phyloP scores from a whole-genome alignment of 2,888 invertebrate species.

The Pheosia gnoma region DNA sequence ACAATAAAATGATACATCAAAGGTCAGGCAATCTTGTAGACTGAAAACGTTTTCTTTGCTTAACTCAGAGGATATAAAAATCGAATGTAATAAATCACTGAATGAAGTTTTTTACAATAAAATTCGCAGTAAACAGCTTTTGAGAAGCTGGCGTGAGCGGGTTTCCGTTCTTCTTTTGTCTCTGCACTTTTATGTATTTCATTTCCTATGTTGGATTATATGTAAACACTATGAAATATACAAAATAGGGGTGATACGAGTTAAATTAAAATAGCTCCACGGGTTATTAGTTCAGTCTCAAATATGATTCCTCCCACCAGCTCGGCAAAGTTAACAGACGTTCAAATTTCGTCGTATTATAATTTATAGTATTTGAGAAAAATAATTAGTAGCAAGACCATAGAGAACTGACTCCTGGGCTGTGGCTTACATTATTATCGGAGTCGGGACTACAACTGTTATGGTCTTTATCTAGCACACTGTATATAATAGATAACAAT shows the following conservation, averaged over 20 bases:
- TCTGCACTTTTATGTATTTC: background rate
- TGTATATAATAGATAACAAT: no score
- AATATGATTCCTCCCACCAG: no score
- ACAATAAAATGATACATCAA: background rate
- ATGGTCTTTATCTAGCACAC: no score
- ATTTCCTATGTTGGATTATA: background rate
- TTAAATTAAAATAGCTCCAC: no score
- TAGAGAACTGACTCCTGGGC: no score
- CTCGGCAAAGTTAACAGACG: no score
- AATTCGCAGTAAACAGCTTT: background rate
- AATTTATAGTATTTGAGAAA: no score
- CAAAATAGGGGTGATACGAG: background rate
- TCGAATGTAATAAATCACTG: constrained; percentile 3
- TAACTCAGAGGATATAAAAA: background rate
- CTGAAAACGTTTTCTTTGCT: background rate
- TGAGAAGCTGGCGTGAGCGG: background rate
- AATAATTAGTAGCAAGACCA: no score
- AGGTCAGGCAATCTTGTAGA: background rate
- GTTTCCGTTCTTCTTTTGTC: constrained; percentile 2
- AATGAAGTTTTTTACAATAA: constrained; percentile 11
- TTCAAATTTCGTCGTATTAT: no score
- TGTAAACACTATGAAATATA: background rate
- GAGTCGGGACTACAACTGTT: no score
- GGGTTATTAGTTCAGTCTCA: no score
- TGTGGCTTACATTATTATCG: no score